These are phyloP conservation scores for Eurois occulta DNA, from an alignment of 2,888 invertebrate genomes.

Conservation along the genomic window DNA sequence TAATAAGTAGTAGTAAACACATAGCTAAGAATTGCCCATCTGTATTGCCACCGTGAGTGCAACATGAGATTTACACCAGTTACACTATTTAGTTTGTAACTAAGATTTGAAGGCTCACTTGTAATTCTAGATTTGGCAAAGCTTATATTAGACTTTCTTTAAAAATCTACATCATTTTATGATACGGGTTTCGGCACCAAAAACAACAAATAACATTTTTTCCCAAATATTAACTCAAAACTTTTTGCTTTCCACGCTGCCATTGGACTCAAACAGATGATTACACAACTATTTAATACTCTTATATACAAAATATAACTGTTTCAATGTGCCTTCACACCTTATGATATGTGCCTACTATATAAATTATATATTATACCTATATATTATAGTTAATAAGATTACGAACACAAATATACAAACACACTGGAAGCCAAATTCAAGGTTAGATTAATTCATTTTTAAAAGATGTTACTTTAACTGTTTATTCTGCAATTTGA, in stretches of 20 bases:
- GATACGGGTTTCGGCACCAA: not conserved
- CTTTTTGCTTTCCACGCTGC: conserved; percentile 84
- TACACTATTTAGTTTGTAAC: not conserved
- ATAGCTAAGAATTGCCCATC: not conserved
- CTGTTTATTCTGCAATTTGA: conserved; percentile 30
- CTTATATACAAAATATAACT: conserved; percentile 59
- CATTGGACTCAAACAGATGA: conserved; percentile 80
- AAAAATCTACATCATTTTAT: not conserved
- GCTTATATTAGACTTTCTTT: not conserved
- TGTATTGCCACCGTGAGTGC: not conserved
- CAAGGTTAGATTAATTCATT: conserved; percentile 46
- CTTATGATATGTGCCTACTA: conserved; percentile 67
- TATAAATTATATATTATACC: conserved; percentile 55
- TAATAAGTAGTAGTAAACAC: not conserved
- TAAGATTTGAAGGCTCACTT: not conserved
- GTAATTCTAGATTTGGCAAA: not conserved
- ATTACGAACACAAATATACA: conserved; percentile 56
- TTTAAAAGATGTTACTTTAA: conserved; percentile 11
- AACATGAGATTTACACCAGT: not conserved
- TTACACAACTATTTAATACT: conserved; percentile 54
- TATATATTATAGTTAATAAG: conserved; percentile 65
- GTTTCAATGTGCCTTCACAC: conserved; percentile 78
- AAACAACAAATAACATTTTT: conserved; percentile 24
- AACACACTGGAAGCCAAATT: conserved; percentile 49
- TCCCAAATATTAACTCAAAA: conserved; percentile 35